Evolutionary conservation across 2,113 vertebrate genomes (phyloP).

Genomic region (Diphyllodes magnificus): DNA sequence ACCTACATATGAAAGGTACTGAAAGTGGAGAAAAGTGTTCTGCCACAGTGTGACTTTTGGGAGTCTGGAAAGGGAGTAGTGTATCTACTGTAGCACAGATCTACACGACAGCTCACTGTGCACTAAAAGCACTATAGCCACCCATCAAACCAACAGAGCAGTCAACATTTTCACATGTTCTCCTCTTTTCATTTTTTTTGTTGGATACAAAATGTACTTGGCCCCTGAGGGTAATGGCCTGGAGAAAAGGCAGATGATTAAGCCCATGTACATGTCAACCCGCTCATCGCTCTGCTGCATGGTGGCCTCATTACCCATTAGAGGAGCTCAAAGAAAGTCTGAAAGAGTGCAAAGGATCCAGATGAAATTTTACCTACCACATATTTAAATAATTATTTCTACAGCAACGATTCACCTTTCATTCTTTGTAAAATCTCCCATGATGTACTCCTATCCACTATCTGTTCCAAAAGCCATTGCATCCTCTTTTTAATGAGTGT

Average conservation of each 20-base stretch:
- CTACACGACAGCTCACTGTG: not conserved
- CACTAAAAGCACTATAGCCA: not conserved
- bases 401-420: not conserved
- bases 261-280: not conserved
- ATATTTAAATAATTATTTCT: constrained; percentile 38
- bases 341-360: not conserved
- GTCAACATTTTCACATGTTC: not conserved
- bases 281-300: not conserved
- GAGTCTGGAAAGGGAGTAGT: not conserved
- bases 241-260: not conserved
- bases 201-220: not conserved
- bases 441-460: not conserved
- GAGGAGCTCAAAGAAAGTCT: not conserved
- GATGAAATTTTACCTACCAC: not conserved
- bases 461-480: not conserved
- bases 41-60: not conserved
- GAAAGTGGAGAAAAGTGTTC: not conserved
- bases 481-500: constrained; percentile 23
- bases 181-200: not conserved
- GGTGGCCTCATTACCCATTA: not conserved
- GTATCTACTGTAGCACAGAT: not conserved
- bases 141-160: not conserved
- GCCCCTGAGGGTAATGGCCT: not conserved
- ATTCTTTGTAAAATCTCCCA: constrained; percentile 1
- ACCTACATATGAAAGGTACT: not conserved